phyloP scores from a whole-genome alignment of 2,113 vertebrate genomes.

The Lophius piscatorius region DNA sequence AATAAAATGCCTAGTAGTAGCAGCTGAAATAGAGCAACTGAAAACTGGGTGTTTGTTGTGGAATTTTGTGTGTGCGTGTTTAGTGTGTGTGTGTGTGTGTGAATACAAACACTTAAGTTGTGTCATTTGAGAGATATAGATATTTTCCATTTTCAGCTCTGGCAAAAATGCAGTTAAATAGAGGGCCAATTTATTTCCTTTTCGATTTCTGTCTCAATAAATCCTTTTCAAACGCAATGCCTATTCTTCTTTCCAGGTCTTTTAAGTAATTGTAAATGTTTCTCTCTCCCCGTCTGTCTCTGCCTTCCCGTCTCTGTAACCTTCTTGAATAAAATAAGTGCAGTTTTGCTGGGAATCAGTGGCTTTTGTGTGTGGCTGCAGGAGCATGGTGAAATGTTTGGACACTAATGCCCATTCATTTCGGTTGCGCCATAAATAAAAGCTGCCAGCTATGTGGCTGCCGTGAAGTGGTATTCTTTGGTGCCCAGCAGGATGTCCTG shows the following conservation, averaged over 20 bases:
- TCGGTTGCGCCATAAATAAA: slow-evolving; percentile 99
- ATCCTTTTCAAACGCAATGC: slow-evolving; percentile 73
- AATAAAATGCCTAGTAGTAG: slow-evolving; percentile 39
- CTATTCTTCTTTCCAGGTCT: slow-evolving; percentile 82
- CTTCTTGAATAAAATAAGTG: slow-evolving; percentile 99
- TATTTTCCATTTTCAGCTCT: slow-evolving; percentile 73
- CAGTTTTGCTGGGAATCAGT: slow-evolving; percentile 99
- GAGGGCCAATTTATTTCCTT: slow-evolving; percentile 62
- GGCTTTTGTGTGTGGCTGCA: slow-evolving; percentile 98
- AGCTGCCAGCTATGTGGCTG: slow-evolving; percentile 97
- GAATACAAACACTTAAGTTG: slow-evolving; percentile 58
- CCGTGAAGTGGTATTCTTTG: slow-evolving; percentile 99
- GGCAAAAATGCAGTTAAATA: slow-evolving; percentile 72
- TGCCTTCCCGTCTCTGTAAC: slow-evolving; percentile 65
- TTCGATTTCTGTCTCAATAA: slow-evolving; percentile 76
- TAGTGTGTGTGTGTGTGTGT: slow-evolving; percentile 13
- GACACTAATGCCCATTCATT: slow-evolving; percentile 99
- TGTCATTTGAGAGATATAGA: slow-evolving; percentile 63
- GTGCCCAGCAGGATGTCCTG: slow-evolving; percentile 97
- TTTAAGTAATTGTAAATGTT: slow-evolving; percentile 85
- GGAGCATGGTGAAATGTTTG: slow-evolving; percentile 99
- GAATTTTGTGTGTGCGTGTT: slow-evolving; percentile 16
- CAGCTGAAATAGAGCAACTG: slow-evolving; percentile 35
- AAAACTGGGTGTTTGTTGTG: slow-evolving; percentile 46
- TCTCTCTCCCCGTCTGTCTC: slow-evolving; percentile 55